Percentiles rank a stretch among this genome's conserved stretches.
phyloP scores from a whole-genome alignment of 2,797 vertebrate species.

The Peromyscus attwateri region DNA sequence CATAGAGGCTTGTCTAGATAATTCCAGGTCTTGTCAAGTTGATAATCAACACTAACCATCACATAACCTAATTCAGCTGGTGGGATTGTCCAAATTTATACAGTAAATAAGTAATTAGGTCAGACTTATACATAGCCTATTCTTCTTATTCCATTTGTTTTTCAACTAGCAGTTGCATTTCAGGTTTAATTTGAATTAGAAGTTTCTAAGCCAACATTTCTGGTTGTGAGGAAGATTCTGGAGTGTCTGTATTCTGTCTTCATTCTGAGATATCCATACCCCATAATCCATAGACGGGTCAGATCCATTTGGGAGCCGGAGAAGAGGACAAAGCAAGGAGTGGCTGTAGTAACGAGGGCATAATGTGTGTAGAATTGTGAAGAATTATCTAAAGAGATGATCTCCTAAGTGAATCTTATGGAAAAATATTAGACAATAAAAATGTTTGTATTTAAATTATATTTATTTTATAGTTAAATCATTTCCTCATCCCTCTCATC shows the following conservation, averaged over 20 bases:
- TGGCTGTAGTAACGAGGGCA: background rate
- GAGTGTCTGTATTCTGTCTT: constrained; percentile 24
- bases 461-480: background rate
- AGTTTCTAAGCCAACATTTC: constrained; percentile 46
- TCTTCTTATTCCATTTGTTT: constrained; percentile 7
- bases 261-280: background rate
- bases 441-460: background rate
- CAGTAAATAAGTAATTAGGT: constrained; percentile 16
- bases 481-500: background rate
- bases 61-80: constrained; percentile 1
- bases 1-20: background rate
- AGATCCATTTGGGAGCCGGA: background rate
- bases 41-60: background rate
- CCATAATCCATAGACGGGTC: constrained; percentile 13
- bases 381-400: constrained; percentile 38
- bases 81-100: constrained; percentile 30
- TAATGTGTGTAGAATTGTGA: background rate
- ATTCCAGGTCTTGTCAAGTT: background rate
- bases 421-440: constrained; percentile 14
- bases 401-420: background rate
- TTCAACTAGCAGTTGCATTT: constrained; percentile 35
- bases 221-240: constrained; percentile 40
- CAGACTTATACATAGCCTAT: background rate
- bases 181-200: constrained; percentile 41
- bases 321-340: background rate